Conservation (phyloP, 1,140 invertebrate genomes). For the Sesamia nonagrioides region DNA sequence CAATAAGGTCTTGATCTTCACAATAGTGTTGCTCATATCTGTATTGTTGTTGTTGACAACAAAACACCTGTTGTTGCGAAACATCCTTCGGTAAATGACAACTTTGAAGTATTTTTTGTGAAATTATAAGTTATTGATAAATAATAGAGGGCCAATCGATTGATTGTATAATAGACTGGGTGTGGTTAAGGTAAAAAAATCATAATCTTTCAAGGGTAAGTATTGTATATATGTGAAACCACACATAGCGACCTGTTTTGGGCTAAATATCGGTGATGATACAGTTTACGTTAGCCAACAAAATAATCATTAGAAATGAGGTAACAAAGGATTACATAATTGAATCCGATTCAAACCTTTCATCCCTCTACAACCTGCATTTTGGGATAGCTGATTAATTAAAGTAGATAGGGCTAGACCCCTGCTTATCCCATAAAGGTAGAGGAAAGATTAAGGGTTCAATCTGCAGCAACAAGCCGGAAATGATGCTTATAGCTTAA, state of each 20-base stretch:
- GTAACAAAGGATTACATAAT: constrained; percentile 3
- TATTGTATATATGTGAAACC: no score
- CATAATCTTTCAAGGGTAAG: no score
- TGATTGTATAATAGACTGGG: neutral
- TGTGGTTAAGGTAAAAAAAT: no score
- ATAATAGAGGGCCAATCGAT: neutral
- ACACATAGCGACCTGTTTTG: no score
- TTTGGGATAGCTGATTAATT: constrained; percentile 26
- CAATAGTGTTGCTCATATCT: constrained; percentile 29
- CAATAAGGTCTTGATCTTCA: constrained; percentile 20
- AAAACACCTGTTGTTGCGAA: constrained; percentile 14
- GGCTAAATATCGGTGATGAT: no score
- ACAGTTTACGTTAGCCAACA: no score
- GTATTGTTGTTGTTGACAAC: constrained; percentile 11
- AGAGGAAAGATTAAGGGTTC: neutral
- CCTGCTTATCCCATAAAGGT: constrained; percentile 29
- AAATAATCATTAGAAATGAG: no score
- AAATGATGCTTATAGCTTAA: constrained; percentile 18
- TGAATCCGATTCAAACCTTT: constrained; percentile 12
- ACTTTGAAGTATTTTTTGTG: neutral
- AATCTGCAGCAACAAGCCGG: constrained; percentile 9
- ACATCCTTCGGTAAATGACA: neutral
- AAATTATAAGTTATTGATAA: neutral
- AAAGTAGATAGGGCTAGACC: constrained; percentile 20
- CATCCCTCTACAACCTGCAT: constrained; percentile 9